Evolutionary conservation across 1,140 invertebrate genomes (phyloP), one percentile per base, ranked within the genome.

Genomic region (Ephestia elutella): DNA sequence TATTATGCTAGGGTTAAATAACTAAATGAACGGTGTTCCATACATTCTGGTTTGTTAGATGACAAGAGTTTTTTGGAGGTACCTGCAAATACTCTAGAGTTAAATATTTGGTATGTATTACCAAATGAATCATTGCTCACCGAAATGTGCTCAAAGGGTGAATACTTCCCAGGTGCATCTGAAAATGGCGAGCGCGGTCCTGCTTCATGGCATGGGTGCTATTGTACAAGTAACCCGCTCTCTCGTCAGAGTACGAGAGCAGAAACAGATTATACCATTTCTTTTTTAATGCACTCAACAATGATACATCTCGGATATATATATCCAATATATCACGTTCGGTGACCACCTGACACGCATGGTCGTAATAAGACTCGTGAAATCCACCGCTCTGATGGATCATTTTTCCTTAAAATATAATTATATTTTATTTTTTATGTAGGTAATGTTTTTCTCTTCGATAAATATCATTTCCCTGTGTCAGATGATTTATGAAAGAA

Each of bases 81-180:
- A n/a, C n/a, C n/a, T n/a, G n/a, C n/a, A n/a, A n/a, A n/a, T n/a
- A n/a, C n/a, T n/a, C n/a, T n/a, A n/a, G n/a, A n/a, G n/a, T n/a
- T n/a, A 25, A 25, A 25, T 25, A 25, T 25, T 25, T n/a, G n/a
- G n/a, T n/a, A n/a, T n/a, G 7, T 25, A 25, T 25, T 25, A 25
- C 21, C 21, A 25, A 25, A 25, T 3, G 21, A 25, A 25, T 7
- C 21, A 25, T 7, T 25, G 2, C 38, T 49, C 63, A 70, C 75
- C 67, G 70, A 48, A 75, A 78, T 59, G 67, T 72, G 50, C 73
- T 78, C 20, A 78, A 64, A 17, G 75, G 75, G 61, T 78, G 75
- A 28, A 78, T 78, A 28, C 61, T 54, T 19, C 51, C 56, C 13
- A 54, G 57, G 38, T 69, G 65, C 7, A 59, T 49, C 0, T 67